Evolutionary conservation across 2,113 vertebrate genomes (phyloP).

Genomic region (Pogonocichla stellata): DNA sequence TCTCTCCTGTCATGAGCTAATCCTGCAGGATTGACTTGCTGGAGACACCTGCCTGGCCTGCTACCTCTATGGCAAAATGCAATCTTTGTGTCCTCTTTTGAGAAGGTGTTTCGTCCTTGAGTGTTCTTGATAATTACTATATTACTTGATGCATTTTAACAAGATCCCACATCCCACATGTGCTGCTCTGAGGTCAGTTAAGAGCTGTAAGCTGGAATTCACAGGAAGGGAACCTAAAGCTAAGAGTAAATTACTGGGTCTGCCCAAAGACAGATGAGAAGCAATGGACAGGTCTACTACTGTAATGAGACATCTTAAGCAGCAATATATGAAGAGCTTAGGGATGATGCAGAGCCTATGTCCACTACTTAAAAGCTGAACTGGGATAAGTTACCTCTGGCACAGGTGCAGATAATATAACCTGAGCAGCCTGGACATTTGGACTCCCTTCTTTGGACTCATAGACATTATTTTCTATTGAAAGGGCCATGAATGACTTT

Average conservation of each 20-base stretch:
- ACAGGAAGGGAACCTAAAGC: not conserved
- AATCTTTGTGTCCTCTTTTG: not conserved
- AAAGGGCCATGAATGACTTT: not conserved
- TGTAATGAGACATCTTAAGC: not conserved
- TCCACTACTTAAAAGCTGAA: not conserved
- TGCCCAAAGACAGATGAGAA: not conserved
- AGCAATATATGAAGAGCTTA: not conserved
- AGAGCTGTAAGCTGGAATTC: not conserved
- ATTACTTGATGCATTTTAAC: not conserved
- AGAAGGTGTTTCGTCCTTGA: not conserved
- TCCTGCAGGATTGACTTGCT: not conserved
- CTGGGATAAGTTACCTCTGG: not conserved
- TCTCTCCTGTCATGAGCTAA: not conserved
- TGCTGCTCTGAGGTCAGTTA: not conserved
- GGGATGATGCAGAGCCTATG: not conserved
- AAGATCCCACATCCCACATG: not conserved
- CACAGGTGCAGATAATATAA: not conserved
- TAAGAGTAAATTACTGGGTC: not conserved
- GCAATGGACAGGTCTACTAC: not conserved
- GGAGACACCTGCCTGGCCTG: not conserved
- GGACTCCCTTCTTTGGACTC: not conserved
- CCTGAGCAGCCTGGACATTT: not conserved
- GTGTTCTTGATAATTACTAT: not conserved
- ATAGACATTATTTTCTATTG: not conserved
- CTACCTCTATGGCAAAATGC: rapidly evolving